Evolutionary conservation across 2,888 invertebrate genomes (phyloP).

Genomic region (Agonopterix arenella): DNA sequence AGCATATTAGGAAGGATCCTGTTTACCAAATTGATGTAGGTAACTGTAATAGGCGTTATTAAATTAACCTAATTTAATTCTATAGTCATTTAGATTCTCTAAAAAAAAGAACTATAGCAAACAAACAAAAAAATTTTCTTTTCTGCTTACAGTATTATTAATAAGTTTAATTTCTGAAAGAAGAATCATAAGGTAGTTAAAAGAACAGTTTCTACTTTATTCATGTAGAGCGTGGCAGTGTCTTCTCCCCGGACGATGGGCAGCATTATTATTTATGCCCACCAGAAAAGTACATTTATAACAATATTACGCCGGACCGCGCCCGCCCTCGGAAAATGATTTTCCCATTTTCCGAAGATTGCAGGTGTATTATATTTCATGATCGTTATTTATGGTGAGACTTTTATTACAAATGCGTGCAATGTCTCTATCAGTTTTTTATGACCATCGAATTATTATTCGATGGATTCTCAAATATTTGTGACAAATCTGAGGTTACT

Average conservation of each 20-base stretch:
- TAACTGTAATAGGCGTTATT: no score
- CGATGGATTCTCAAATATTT: conserved; percentile 62
- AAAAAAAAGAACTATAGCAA: no score
- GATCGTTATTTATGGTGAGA: conserved; percentile 75
- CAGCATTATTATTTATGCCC: conserved; percentile 74
- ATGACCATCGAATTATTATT: conserved; percentile 68
- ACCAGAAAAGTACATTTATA: conserved; percentile 74
- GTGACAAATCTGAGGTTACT: conserved; percentile 52
- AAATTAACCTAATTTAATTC: no score
- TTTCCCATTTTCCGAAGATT: conserved; percentile 76
- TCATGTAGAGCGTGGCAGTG: conserved; percentile 14
- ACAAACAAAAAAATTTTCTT: background rate
- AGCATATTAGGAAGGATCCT: no score
- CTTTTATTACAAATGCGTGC: conserved; percentile 77
- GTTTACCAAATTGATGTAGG: no score
- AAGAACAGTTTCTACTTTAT: conserved; percentile 10
- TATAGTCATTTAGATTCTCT: no score
- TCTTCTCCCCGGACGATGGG: conserved; percentile 33
- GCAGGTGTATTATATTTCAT: conserved; percentile 78
- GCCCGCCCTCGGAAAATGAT: conserved; percentile 74
- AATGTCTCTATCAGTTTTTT: conserved; percentile 74
- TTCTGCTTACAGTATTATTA: background rate
- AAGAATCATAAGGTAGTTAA: background rate
- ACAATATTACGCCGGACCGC: conserved; percentile 75
- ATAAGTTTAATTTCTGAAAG: background rate